Evolutionary conservation across 2,888 invertebrate genomes (phyloP).

Genomic region (Zaprionus bogoriensis): DNA sequence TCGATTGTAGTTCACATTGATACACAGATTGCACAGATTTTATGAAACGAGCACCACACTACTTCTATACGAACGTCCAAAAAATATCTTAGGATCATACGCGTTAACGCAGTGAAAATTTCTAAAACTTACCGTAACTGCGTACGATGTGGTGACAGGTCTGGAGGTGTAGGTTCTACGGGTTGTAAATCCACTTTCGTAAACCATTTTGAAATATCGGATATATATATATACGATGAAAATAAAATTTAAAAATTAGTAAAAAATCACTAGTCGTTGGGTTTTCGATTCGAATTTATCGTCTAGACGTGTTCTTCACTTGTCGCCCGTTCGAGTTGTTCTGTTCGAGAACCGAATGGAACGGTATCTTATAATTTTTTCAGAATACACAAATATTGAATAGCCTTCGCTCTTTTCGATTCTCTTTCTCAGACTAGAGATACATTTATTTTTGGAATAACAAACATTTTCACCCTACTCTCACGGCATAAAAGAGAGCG

Average conservation of each 20-base stretch:
- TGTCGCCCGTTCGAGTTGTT: constrained; percentile 83
- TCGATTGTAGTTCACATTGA: not conserved
- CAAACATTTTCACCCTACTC: constrained; percentile 58
- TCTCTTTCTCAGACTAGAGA: constrained; percentile 47
- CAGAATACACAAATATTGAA: constrained; percentile 52
- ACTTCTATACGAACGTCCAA: constrained; percentile 24
- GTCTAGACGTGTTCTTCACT: constrained; percentile 80
- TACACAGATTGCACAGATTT: constrained; percentile 51
- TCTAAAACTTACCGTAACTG: constrained; percentile 89
- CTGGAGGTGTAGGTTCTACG: constrained; percentile 90
- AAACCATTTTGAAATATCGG: constrained; percentile 89
- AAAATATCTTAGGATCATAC: constrained; percentile 4
- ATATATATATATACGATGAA: constrained; percentile 19
- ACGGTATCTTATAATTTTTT: constrained; percentile 79
- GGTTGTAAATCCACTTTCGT: constrained; percentile 96
- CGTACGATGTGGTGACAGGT: constrained; percentile 88
- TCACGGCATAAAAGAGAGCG: constrained; percentile 54
- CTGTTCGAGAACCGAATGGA: constrained; percentile 71
- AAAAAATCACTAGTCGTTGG: constrained; percentile 59
- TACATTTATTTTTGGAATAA: constrained; percentile 83
- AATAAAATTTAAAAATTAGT: constrained; percentile 32
- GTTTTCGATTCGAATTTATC: constrained; percentile 59
- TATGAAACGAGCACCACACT: constrained; percentile 64
- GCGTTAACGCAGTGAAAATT: constrained; percentile 3
- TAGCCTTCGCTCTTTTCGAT: constrained; percentile 50